Base-by-base conservation (phyloP, 1,140 invertebrate genomes). In the Phymorhynchus buccinoides region DNA sequence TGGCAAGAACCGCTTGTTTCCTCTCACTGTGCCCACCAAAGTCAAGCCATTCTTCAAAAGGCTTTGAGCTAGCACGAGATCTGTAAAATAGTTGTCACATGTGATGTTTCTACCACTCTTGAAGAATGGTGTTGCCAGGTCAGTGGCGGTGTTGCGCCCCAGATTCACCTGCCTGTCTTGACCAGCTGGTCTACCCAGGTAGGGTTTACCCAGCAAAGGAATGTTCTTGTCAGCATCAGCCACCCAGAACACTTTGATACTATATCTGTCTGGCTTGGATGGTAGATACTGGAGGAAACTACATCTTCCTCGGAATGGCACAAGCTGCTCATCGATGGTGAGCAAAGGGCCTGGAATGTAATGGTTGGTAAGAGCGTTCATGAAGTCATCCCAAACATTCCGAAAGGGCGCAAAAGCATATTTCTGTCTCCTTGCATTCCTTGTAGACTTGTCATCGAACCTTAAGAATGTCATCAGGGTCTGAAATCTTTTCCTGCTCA, bases 241-340 rank as follows among this genome's bases (percentile, higher is more conserved):
- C 18, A 85, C n/a, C 68, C 78, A 77, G 81, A 80, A 91, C 37
- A 91, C 77, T 88, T 94, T 94, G 27, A 94, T 89, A 87, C 92
- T 90, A 18, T 71, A 71, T 4, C 30, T n/a, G 35, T 71, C 68
- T 14, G n/a, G n/a, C 18, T 71, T 71, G 6, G 90, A 91, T 68
- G 93, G 91, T 71, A 95, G 94, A 62, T 92, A 91, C 80, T 91
- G 90, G 27, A 85, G 56, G 85, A 90, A 91, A 37, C 84, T 73
- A 80, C 89, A 92, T 16, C 88, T 56, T 1, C 89, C 89, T 48
- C 88, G 30, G 77, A 89, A 90, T 18, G 88, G 77, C 27, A 92
- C 71, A 48, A 92, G 84, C 83, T 91, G 91, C 78, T 92, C 89
- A 86, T 91, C 91, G 14, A 92, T 87, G 30, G 87, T 88, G 6